Conservation (phyloP, 2,113 vertebrate genomes). For the Salvelinus namaycush region DNA sequence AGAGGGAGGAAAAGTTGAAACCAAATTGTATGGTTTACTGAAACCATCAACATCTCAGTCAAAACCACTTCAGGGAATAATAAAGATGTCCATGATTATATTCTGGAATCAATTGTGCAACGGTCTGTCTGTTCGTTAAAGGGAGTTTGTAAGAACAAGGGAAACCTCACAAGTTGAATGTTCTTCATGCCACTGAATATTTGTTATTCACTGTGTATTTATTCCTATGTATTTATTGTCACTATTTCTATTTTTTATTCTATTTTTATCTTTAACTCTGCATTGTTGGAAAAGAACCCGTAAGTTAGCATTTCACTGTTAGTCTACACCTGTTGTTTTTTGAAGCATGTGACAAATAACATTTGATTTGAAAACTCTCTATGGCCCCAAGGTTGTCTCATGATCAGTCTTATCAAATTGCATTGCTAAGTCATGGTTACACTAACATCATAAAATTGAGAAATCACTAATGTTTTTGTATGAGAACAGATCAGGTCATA, state of each 20-base stretch:
- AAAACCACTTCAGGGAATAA: conserved; percentile 17
- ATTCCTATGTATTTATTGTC: neutral
- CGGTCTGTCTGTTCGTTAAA: conserved; percentile 11
- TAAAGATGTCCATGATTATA: conserved; percentile 12
- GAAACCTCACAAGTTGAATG: conserved; percentile 6
- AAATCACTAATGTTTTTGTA: neutral
- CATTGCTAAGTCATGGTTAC: neutral
- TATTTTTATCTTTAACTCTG: too few species aligned
- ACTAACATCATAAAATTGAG: neutral
- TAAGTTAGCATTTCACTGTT: too few species aligned
- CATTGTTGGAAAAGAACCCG: too few species aligned
- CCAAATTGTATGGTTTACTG: neutral
- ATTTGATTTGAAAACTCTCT: too few species aligned
- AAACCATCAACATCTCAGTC: neutral
- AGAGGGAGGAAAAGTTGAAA: neutral
- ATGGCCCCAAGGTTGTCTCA: too few species aligned
- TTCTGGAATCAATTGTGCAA: conserved; percentile 25
- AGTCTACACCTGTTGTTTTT: too few species aligned
- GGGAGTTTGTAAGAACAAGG: conserved; percentile 22
- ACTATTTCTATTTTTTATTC: neutral
- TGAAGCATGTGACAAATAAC: too few species aligned
- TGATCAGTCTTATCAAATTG: too few species aligned
- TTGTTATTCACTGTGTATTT: too few species aligned
- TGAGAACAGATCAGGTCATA: conserved; percentile 3
- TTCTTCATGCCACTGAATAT: neutral